Evolutionary conservation across 1,140 invertebrate species (phyloP).

Genomic region (Zaprionus ornatus): DNA sequence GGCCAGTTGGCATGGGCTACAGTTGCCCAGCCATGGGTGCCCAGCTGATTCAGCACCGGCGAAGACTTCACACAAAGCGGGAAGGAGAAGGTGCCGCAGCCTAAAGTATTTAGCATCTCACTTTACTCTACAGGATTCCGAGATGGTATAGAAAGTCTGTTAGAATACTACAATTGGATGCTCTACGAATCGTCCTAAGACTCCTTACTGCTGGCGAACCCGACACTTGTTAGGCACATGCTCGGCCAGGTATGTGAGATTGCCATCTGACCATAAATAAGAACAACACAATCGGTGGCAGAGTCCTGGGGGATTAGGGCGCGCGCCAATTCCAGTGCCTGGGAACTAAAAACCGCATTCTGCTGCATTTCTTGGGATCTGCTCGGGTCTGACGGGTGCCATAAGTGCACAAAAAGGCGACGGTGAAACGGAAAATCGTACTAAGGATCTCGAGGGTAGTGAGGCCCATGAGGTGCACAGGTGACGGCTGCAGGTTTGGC

Average conservation of each 20-base stretch:
- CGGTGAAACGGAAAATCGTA: conserved; percentile 19
- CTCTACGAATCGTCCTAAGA: background rate
- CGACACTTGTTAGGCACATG: background rate
- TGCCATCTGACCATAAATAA: conserved; percentile 20
- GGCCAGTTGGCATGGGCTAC: conserved; percentile 39
- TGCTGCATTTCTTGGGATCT: background rate
- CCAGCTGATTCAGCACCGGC: conserved; percentile 34
- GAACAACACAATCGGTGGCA: conserved; percentile 15
- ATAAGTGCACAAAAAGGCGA: conserved; percentile 40
- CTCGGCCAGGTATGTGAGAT: background rate
- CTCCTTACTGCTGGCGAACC: background rate
- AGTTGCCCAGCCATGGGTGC: conserved; percentile 13
- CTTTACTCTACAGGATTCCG: background rate
- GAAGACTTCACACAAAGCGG: background rate
- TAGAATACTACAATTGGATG: background rate
- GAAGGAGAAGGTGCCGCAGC: background rate
- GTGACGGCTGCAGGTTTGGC: conserved; percentile 44
- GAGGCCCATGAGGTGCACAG: conserved; percentile 19
- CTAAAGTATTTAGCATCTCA: background rate
- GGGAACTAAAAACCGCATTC: conserved; percentile 16
- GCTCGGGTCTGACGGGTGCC: conserved; percentile 18
- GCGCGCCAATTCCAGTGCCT: conserved; percentile 35
- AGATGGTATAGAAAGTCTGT: background rate
- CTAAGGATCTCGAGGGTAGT: background rate
- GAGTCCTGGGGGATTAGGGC: conserved; percentile 22